Percentiles rank a stretch among this genome's conserved stretches.
Evolutionary conservation across 2,113 vertebrate genomes (phyloP).

Genomic region (Syngnathus scovelli): DNA sequence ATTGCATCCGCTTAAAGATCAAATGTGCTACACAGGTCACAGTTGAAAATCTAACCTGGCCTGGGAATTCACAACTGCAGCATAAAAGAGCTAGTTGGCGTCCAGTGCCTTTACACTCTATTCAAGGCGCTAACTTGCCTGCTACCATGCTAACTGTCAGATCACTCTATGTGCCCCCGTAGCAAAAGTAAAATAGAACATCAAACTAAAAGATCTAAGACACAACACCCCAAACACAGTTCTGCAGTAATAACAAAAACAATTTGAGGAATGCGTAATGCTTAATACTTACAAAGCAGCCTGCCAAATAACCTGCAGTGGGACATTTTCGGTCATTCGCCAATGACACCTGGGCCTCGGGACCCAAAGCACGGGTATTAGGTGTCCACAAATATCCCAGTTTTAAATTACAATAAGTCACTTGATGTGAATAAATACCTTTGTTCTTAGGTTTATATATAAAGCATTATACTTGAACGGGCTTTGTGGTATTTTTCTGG

Average conservation of each 20-base stretch:
- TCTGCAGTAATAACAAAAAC: neutral
- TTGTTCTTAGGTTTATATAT: neutral
- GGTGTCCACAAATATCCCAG: constrained; percentile 39
- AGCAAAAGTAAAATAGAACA: neutral
- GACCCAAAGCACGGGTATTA: constrained; percentile 36
- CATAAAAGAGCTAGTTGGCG: constrained; percentile 6
- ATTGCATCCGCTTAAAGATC: too few species aligned
- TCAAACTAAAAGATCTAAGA: rapidly evolving
- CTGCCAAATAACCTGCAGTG: constrained; percentile 70
- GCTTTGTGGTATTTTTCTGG: neutral
- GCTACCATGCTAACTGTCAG: constrained; percentile 35
- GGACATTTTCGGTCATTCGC: constrained; percentile 77
- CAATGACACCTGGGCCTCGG: constrained; percentile 72
- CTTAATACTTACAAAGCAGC: constrained; percentile 73
- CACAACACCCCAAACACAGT: neutral
- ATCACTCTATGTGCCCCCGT: neutral
- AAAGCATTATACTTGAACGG: too few species aligned
- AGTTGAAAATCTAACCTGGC: constrained; percentile 2
- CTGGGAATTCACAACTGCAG: neutral
- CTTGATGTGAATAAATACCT: neutral
- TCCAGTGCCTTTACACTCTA: neutral
- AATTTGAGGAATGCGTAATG: neutral
- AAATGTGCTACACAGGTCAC: neutral
- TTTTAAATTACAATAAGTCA: neutral
- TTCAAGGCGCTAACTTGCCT: constrained; percentile 17